A percentile compares a stretch with the other conserved stretches of the same genome.
These are phyloP conservation scores for Cepaea hortensis DNA, from an alignment of 2,888 invertebrate species.

Conservation along the genomic window DNA sequence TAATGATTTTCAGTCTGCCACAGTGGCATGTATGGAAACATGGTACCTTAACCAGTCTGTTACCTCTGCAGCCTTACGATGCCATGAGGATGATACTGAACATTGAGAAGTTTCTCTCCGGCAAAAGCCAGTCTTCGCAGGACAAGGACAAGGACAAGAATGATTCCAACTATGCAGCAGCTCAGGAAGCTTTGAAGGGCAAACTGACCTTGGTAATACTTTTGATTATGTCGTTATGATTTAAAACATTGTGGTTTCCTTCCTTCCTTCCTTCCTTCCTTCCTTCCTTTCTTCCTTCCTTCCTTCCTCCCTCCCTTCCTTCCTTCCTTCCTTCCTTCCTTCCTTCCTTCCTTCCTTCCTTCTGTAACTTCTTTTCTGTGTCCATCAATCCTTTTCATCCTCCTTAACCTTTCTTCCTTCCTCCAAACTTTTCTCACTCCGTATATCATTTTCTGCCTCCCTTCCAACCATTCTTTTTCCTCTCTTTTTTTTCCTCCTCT, in stretches of 20 bases:
- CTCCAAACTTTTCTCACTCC: not conserved
- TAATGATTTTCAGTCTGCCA: too few relatives aligned
- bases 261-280: not conserved
- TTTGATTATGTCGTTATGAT: not conserved
- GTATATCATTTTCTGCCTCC: not conserved
- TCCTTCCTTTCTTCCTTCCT: not conserved
- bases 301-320: constrained; percentile 1
- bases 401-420: constrained; percentile 23
- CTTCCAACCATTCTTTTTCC: too few relatives aligned
- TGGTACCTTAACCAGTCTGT: too few relatives aligned
- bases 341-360: constrained; percentile 3
- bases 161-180: constrained; percentile 53
- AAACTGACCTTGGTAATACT: constrained; percentile 70
- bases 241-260: not conserved
- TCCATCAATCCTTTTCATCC: constrained; percentile 21
- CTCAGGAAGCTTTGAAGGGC: constrained; percentile 63
- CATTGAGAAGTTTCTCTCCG: constrained; percentile 77
- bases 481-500: too few relatives aligned
- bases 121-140: constrained; percentile 54
- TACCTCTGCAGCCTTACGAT: constrained; percentile 80
- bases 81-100: constrained; percentile 81
- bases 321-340: constrained; percentile 2
- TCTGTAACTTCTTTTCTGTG: constrained; percentile 25
- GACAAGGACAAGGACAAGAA: constrained; percentile 61
- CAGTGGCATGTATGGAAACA: too few relatives aligned